These are phyloP conservation scores for Dasyurus viverrinus DNA, from an alignment of 2,113 vertebrate species.

Conservation along the genomic window DNA sequence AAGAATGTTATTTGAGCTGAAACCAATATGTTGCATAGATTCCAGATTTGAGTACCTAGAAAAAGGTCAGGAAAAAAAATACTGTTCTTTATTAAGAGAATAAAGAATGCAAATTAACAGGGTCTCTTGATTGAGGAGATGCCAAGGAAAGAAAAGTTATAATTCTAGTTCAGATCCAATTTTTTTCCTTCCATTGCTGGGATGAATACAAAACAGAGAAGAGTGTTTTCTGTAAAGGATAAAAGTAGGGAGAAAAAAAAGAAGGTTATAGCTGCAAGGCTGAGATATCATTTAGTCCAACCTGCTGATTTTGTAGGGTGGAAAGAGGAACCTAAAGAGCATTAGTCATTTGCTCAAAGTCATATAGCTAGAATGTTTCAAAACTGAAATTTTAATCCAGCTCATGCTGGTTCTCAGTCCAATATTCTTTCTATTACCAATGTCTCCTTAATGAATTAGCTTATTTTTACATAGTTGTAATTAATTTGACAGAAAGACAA, in stretches of 20 bases:
- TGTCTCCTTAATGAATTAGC: background rate
- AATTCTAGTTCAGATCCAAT: background rate
- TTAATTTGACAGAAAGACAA: background rate
- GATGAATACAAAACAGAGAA: background rate
- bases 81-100: background rate
- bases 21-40: background rate
- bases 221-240: slow-evolving; percentile 13
- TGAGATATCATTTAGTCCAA: background rate
- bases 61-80: background rate
- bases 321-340: background rate
- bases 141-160: background rate
- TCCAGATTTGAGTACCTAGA: background rate
- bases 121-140: background rate
- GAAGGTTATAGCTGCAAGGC: background rate
- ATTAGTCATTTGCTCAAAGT: background rate
- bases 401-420: background rate
- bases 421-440: background rate
- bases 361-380: background rate
- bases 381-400: background rate
- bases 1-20: background rate
- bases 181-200: background rate
- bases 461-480: background rate
- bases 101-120: background rate
- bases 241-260: background rate
- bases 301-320: background rate